Conservation (phyloP, 1,140 invertebrate species). For the Copidosoma floridanum region DNA sequence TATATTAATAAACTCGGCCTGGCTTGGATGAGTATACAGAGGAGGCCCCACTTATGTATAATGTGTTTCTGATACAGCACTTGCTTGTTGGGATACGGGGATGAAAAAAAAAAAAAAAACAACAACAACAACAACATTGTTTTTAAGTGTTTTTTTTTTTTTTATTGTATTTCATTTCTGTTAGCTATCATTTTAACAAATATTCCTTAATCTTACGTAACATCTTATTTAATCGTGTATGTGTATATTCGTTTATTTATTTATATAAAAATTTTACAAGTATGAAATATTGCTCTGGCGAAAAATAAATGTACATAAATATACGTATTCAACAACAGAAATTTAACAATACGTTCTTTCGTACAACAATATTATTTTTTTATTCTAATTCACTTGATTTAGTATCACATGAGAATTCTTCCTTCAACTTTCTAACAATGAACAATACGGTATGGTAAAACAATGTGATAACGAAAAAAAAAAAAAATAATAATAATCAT, state of each 20-base stretch:
- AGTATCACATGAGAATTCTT: constrained; percentile 4
- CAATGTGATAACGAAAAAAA: constrained; percentile 11
- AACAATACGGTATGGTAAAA: too few relatives aligned
- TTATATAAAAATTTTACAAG: background rate
- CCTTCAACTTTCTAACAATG: constrained; percentile 14
- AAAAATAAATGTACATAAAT: constrained; percentile 15
- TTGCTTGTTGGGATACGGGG: too few relatives aligned
- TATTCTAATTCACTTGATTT: background rate
- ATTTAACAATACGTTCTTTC: constrained; percentile 4
- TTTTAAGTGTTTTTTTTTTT: too few relatives aligned
- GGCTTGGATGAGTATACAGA: too few relatives aligned
- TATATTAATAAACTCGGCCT: constrained; percentile 33
- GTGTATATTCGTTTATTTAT: too few relatives aligned
- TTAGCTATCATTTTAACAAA: constrained; percentile 2
- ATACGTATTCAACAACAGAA: background rate
- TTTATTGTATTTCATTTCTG: background rate
- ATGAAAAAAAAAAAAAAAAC: too few relatives aligned
- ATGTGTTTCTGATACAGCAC: too few relatives aligned
- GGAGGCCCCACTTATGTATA: too few relatives aligned
- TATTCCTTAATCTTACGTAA: too few relatives aligned
- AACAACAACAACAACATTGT: too few relatives aligned
- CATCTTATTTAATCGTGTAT: too few relatives aligned
- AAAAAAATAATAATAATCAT: constrained; percentile 10
- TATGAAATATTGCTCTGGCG: background rate
- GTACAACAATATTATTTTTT: background rate